phyloP scores from a whole-genome alignment of 2,797 vertebrate species.

The Acipenser oxyrinchus region DNA sequence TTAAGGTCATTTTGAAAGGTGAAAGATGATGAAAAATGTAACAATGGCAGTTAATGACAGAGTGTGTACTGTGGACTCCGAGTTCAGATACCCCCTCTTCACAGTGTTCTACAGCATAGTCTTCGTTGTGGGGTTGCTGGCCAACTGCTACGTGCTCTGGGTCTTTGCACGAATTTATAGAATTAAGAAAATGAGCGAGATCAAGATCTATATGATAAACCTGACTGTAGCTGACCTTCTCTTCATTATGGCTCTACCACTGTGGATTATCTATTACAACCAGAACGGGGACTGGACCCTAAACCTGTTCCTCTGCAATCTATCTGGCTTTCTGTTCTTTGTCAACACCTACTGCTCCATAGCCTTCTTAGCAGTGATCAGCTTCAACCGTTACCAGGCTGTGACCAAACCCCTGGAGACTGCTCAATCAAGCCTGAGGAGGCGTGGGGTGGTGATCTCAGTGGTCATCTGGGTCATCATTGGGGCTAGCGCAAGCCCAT shows the following conservation, averaged over 20 bases:
- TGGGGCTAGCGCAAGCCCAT: constrained; percentile 44
- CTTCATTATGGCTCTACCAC: constrained; percentile 73
- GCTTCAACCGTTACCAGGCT: constrained; percentile 84
- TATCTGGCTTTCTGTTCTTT: constrained; percentile 80
- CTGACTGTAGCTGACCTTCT: constrained; percentile 84
- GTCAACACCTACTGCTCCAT: constrained; percentile 87
- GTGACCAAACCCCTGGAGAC: constrained; percentile 76
- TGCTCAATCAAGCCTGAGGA: constrained; percentile 65
- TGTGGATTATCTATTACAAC: constrained; percentile 80
- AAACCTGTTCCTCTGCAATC: constrained; percentile 53
- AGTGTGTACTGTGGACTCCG: constrained; percentile 59
- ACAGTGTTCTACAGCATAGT: constrained; percentile 69
- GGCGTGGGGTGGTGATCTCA: constrained; percentile 64
- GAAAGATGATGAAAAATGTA: too few species aligned
- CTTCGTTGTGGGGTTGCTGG: constrained; percentile 70
- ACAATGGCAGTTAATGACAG: too few species aligned
- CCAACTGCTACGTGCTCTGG: constrained; percentile 79
- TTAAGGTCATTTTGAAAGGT: too few species aligned
- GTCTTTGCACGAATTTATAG: constrained; percentile 69
- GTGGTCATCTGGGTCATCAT: constrained; percentile 65
- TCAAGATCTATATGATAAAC: constrained; percentile 92
- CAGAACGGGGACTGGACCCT: constrained; percentile 69
- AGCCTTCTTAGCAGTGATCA: constrained; percentile 83
- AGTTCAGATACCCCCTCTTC: constrained; percentile 79
- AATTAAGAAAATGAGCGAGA: constrained; percentile 75